Evolutionary conservation across 2,797 vertebrate genomes (phyloP), one percentile per base, ranked within the genome.

Genomic region (Dicrostonyx torquatus): DNA sequence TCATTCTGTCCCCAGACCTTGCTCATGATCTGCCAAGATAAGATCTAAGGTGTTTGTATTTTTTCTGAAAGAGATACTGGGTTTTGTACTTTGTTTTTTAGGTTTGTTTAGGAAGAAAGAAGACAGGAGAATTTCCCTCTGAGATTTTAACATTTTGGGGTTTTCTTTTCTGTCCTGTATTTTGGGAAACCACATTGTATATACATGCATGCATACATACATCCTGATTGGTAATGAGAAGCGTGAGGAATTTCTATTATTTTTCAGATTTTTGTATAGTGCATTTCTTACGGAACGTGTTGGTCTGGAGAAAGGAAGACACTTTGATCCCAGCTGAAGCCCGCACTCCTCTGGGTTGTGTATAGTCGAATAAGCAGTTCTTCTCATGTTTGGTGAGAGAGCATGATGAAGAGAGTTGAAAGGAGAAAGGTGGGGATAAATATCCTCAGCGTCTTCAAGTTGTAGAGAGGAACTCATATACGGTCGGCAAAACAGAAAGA

Each of bases 221-320:
- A 85, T 68, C 22, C 37, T 94, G 60, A 87, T 40, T 92, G 22
- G 20, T 22, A 84, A 78, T 84, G 76, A 62, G 93, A 93, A 76
- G 1, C 13, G 31, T 48, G 43, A 73, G 12, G 1, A 4, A 83
- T 92, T 43, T 86, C 22, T 90, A 40, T 68, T 95, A 62, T 90
- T 95, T 50, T 2, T 2, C 7, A 13, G 43, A 3, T 68, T 80
- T 94, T 75, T 5, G 58, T 6, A 64, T 45, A 76, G 37, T 62
- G 4, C 73, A 75, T 89, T 93, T 96, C 60, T 94, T 90, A 94
- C 62, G 64, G 91, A 93, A 76, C 7, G n/a, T 31, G 13, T 89
- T 90, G n/a, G 29, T 53, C 91, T 79, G 34, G 79, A 89, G 92
- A 88, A 92, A 93, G 87, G 90, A 76, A 68, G 45, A 70, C 1